phyloP scores from a whole-genome alignment of 1,140 invertebrate genomes.

The Camponotus floridanus region DNA sequence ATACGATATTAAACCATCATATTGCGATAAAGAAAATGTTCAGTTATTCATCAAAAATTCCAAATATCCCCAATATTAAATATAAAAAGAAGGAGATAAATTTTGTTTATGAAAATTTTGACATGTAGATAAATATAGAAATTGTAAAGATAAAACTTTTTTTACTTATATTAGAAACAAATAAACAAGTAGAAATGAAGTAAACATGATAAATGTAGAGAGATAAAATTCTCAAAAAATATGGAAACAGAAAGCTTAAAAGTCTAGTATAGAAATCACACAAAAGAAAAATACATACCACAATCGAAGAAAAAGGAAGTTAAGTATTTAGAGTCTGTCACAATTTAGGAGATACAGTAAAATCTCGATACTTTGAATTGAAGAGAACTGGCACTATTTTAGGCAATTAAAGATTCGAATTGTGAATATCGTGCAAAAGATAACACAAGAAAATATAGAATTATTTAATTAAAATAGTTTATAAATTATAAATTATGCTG shows the following conservation, averaged over 20 bases:
- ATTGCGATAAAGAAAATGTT: slow-evolving; percentile 12
- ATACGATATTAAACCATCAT: neutral
- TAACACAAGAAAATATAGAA: no score
- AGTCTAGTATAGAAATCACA: neutral
- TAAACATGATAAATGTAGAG: neutral
- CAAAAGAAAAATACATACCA: slow-evolving; percentile 27
- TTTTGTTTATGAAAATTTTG: neutral
- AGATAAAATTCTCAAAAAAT: slow-evolving; percentile 3
- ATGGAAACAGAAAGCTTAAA: neutral
- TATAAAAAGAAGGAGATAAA: neutral
- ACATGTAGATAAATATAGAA: slow-evolving; percentile 10
- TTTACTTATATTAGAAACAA: slow-evolving; percentile 11
- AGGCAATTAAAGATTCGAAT: neutral
- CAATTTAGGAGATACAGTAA: neutral
- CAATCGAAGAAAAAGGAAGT: slow-evolving; percentile 5
- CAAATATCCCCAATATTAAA: neutral
- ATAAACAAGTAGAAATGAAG: neutral
- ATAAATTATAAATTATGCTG: no score
- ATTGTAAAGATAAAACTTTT: slow-evolving; percentile 13
- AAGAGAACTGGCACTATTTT: neutral
- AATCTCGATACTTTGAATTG: neutral
- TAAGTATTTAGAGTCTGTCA: neutral
- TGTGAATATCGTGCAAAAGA: neutral
- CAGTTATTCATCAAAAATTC: slow-evolving; percentile 3
- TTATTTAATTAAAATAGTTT: no score